Percentiles rank a stretch among this genome's conserved stretches.
These are phyloP conservation scores for Drosophila ochracea DNA, from an alignment of 2,888 invertebrate species.

Conservation along the genomic window DNA sequence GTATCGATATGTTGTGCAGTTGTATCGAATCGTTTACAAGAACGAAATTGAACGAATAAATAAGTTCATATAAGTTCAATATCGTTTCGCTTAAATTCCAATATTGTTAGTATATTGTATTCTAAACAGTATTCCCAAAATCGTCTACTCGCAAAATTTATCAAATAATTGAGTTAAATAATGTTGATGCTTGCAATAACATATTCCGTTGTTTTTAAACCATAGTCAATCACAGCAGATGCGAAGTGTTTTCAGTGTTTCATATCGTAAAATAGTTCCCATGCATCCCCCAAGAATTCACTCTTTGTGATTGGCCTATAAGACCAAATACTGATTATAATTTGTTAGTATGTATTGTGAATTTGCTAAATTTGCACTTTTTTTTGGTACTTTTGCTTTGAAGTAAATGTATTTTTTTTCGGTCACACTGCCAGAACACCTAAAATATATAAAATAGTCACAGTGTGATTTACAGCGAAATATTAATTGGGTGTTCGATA, in stretches of 20 bases:
- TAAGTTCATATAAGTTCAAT: background rate
- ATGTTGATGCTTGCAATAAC: background rate
- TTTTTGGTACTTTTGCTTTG: conserved; percentile 5
- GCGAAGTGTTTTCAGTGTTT: background rate
- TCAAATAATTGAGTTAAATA: background rate
- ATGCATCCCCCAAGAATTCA: background rate
- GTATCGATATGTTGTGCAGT: conserved; percentile 40
- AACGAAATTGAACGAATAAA: background rate
- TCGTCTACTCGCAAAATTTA: background rate
- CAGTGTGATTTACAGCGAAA: background rate
- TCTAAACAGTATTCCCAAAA: no score
- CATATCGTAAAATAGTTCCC: background rate
- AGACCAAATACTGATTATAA: background rate
- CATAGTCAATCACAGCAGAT: background rate
- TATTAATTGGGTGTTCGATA: background rate
- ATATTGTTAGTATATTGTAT: background rate
- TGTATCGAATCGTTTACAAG: conserved; percentile 4
- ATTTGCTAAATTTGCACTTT: background rate
- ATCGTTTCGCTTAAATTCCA: background rate
- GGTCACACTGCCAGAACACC: conserved; percentile 16
- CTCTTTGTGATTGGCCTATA: background rate
- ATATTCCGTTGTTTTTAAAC: background rate
- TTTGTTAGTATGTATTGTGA: background rate
- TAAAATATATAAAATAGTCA: conserved; percentile 5
- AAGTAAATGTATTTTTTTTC: background rate